Evolutionary conservation across 2,888 invertebrate genomes (phyloP), one percentile per base, ranked within the genome.

Genomic region (Trilocha varians): DNA sequence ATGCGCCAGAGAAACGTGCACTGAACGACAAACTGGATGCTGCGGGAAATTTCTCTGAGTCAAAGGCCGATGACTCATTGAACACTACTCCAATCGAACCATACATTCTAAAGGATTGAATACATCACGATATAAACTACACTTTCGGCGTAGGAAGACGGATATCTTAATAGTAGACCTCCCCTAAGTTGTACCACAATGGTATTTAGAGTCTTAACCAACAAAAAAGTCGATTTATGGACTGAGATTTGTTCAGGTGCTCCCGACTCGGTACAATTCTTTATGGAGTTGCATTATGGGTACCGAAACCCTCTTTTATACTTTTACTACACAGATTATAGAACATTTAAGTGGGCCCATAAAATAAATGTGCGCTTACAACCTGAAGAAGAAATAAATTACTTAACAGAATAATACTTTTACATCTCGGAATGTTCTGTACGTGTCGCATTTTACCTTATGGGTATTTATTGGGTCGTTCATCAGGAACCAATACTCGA

Each of bases 401-500:
- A 83, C 79, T 78, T 78, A 78, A 82, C 78, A 77, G 76, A 76
- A 82, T 83, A 83, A 83, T 80, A 79, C 84, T 83, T 83, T 82
- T 79, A 83, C 78, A 72, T 70, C 72, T 65, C 53, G 64, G 68
- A 78, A 82, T 82, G 80, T 78, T 78, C 75, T 73, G 82, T 77
- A 77, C 83, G 83, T 83, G 83, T 82, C 78, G 70, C 78, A 67
- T 74, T 71, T 68, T 75, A 72, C 72, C 76, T 78, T 80, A 70
- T 73, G 77, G 74, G 82, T 83, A 83, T 83, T 85, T 85, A 84
- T 85, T 83, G 78, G 80, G 77, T 77, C 75, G 75, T 84, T 80
- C 79, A 70, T 83, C 80, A 78, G 74, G 61, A 72, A 62, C 75
- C 79, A 72, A 82, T 80, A 67, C 83, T 56, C 73, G 51, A 55